phyloP scores from a whole-genome alignment of 2,797 vertebrate species.

The Gymnothorax reevesii region DNA sequence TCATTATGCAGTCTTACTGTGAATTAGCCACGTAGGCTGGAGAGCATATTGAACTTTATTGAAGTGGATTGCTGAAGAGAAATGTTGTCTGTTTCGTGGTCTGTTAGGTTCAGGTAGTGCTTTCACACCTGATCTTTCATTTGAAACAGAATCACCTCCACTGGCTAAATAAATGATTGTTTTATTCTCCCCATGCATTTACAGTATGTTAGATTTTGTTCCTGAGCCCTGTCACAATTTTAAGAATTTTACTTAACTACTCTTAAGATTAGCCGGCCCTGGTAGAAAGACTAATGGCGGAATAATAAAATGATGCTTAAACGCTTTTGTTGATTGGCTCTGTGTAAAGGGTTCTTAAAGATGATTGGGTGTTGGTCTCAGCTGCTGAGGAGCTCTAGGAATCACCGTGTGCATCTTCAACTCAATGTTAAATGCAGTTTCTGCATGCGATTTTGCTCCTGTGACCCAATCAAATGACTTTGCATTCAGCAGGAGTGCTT shows the following conservation, averaged over 20 bases:
- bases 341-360: background rate
- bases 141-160: background rate
- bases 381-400: background rate
- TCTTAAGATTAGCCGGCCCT: background rate
- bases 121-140: background rate
- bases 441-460: background rate
- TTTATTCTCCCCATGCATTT: background rate
- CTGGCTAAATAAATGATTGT: background rate
- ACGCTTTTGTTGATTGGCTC: background rate
- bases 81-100: background rate
- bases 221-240: background rate
- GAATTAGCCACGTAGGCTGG: background rate
- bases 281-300: background rate
- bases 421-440: background rate
- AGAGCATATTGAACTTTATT: background rate
- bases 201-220: background rate
- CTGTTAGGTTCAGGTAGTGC: background rate
- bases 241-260: background rate
- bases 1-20: background rate
- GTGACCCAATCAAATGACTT: background rate
- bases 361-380: background rate
- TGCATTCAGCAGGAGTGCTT: background rate
- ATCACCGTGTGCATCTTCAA: background rate
- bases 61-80: background rate
- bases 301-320: background rate